Evolutionary conservation across 2,888 invertebrate species (phyloP).

Genomic region (Sipunculus nudus): DNA sequence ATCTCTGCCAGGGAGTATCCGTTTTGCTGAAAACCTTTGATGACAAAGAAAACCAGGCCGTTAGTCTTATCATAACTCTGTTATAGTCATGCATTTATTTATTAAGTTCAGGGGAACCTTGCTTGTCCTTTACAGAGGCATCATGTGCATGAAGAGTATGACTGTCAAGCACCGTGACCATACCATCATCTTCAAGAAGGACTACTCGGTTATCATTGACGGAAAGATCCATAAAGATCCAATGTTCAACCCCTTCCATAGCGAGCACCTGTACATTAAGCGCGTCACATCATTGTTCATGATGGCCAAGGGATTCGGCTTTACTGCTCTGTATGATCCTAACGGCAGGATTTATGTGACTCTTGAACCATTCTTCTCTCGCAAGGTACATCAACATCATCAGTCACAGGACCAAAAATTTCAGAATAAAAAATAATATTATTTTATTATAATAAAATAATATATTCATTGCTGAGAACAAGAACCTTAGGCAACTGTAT

Average conservation of each 20-base stretch:
- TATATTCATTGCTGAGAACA: too few relatives aligned
- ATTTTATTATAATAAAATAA: too few relatives aligned
- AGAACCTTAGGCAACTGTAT: too few relatives aligned
- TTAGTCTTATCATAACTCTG: too few relatives aligned
- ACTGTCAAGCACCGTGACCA: slow-evolving; percentile 14
- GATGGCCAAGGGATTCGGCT: slow-evolving; percentile 44
- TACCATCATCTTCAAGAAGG: slow-evolving; percentile 6
- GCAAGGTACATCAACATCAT: slow-evolving; percentile 38
- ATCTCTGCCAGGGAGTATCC: not conserved
- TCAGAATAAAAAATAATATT: too few relatives aligned
- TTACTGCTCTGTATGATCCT: slow-evolving; percentile 42
- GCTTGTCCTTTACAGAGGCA: slow-evolving; percentile 25
- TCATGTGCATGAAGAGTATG: slow-evolving; percentile 30
- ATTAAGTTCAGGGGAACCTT: too few relatives aligned
- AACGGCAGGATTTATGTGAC: slow-evolving; percentile 40
- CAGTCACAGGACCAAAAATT: too few relatives aligned
- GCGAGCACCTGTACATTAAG: slow-evolving; percentile 38
- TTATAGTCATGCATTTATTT: too few relatives aligned
- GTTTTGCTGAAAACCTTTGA: slow-evolving; percentile 7
- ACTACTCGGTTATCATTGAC: slow-evolving; percentile 13
- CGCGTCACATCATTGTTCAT: slow-evolving; percentile 39
- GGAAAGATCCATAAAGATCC: not conserved
- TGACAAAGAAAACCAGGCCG: slow-evolving; percentile 8
- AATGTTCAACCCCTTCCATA: slow-evolving; percentile 13
- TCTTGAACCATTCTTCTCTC: slow-evolving; percentile 38